Evolutionary conservation across 2,113 vertebrate species (phyloP).

Genomic region (Aleadryas rufinucha): DNA sequence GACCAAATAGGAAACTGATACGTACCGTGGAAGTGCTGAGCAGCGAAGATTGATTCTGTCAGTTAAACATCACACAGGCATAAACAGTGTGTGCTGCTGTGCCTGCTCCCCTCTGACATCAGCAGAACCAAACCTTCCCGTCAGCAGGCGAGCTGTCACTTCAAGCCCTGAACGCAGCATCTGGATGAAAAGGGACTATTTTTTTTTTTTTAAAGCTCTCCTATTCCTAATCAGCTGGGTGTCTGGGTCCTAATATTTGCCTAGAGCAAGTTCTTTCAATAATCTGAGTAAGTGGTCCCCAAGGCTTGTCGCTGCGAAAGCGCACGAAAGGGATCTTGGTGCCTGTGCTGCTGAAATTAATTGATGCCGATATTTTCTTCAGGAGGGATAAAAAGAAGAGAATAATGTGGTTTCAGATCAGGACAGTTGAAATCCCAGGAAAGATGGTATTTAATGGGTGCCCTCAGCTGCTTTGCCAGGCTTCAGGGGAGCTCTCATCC

Average conservation of each 20-base stretch:
- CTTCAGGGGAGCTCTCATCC: neutral
- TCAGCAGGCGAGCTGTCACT: neutral
- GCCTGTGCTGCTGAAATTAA: neutral
- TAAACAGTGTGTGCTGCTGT: neutral
- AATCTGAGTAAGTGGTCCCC: neutral
- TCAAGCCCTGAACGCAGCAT: neutral
- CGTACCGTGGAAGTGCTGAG: neutral
- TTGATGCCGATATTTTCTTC: neutral
- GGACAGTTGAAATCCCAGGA: neutral
- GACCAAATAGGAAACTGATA: neutral
- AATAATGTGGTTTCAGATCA: neutral
- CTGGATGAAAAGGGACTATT: neutral
- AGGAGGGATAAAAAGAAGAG: neutral
- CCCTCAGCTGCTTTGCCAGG: neutral
- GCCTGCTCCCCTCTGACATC: neutral
- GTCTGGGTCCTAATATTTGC: neutral
- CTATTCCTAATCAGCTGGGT: neutral
- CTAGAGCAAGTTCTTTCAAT: neutral
- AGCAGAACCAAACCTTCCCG: neutral
- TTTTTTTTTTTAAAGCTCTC: neutral
- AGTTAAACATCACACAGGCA: neutral
- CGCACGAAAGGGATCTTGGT: rapidly evolving
- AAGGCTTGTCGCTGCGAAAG: neutral
- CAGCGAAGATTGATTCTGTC: neutral
- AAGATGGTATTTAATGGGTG: neutral